Evolutionary conservation across 2,797 vertebrate genomes (phyloP), one percentile per base, ranked within the genome.

Genomic region (Betta splendens): DNA sequence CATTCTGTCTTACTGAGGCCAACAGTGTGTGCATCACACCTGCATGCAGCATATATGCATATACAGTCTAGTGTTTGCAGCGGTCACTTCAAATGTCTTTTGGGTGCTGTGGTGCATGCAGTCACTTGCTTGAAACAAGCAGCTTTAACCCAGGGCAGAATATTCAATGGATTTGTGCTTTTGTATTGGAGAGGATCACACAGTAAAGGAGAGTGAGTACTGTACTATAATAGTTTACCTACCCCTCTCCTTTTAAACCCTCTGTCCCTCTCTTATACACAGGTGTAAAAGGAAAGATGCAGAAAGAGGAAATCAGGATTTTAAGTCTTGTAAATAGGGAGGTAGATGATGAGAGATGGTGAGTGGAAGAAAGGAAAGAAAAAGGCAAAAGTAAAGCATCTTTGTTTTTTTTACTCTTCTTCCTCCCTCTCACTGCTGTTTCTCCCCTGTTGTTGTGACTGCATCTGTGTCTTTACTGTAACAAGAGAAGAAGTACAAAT

Each of bases 401-500:
- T 89, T 90, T 88, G 80, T 80, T 85, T 77, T 85, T 77, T 71
- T 71, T 15, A 66, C 55, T 74, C 60, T 63, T 61, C 45, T 69
- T 62, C 55, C 69, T 75, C 66, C 63, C 48, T 55, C 75, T 74
- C 50, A 16, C 62, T 21, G 28, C 13, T 69, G 79, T 85, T 86
- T 88, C 66, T 48, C 60, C 79, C 75, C 71, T 75, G 80, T 78
- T 80, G 73, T 51, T 75, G 67, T 75, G 77, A 84, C 70, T 57
- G 61, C 78, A 65, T 59, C 75, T 75, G 38, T 62, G 50, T 82
- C 59, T 72, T 56, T 65, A 59, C 72, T 91, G 89, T 92, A 90
- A 89, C 86, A 37, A 87, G 87, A 69, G 84, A 91, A 89, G 75
- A 84, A 77, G 65, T 77, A 82, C 69, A 79, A 93, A 91, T 91